Evolutionary conservation across 2,113 vertebrate species (phyloP).

Genomic region (Scomber colias): DNA sequence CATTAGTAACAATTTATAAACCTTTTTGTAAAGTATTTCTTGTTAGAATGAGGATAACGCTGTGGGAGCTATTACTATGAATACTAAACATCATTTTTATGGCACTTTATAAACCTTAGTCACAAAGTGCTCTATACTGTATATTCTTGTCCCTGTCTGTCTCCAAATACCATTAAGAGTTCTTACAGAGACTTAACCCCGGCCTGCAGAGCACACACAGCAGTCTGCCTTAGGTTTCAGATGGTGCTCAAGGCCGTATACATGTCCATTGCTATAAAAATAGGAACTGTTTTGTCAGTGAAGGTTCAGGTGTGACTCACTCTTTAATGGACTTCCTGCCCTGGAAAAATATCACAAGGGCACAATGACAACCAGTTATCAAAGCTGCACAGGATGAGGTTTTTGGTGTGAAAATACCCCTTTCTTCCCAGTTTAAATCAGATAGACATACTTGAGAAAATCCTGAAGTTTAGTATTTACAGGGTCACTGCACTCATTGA

Average conservation of each 20-base stretch:
- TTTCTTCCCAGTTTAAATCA: neutral
- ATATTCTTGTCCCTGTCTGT: too few species aligned
- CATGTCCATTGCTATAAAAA: constrained; percentile 30
- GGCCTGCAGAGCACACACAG: neutral
- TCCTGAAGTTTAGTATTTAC: neutral
- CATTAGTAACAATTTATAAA: neutral
- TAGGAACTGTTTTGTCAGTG: constrained; percentile 33
- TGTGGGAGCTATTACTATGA: neutral
- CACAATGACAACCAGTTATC: neutral
- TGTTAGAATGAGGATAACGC: neutral
- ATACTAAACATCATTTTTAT: neutral
- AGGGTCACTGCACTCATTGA: neutral
- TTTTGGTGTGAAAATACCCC: neutral
- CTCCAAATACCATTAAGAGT: neutral
- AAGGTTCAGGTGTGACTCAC: constrained; percentile 50
- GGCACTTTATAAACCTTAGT: constrained; percentile 17
- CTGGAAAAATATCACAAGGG: neutral
- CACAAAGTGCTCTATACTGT: neutral
- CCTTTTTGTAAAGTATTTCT: neutral
- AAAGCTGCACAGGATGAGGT: neutral
- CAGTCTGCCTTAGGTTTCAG: constrained; percentile 10
- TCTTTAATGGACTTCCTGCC: constrained; percentile 9
- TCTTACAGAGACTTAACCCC: too few species aligned
- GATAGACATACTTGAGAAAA: neutral
- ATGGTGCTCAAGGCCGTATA: constrained; percentile 5